Evolutionary conservation across 2,113 vertebrate genomes (phyloP).

Genomic region (Hypocryptadius cinnamomeus): DNA sequence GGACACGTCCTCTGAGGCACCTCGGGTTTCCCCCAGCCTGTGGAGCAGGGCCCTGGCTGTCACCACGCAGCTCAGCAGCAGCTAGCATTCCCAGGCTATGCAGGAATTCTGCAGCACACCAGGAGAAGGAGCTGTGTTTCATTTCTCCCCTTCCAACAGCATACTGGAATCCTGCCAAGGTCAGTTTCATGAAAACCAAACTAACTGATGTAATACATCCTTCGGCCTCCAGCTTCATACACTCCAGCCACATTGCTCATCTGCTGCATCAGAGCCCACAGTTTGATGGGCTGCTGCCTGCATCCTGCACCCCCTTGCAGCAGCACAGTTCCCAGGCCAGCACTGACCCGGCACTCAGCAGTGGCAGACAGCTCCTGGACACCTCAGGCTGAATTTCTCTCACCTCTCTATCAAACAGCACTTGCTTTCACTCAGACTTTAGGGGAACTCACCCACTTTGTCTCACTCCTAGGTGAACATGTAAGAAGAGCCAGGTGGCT

Average conservation of each 20-base stretch:
- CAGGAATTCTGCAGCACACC: neutral
- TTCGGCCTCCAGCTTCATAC: neutral
- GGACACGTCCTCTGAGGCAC: neutral
- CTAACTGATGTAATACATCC: neutral
- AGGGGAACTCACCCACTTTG: neutral
- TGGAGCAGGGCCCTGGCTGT: neutral
- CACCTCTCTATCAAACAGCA: neutral
- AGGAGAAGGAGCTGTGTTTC: constrained; percentile 23
- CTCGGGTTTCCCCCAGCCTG: neutral
- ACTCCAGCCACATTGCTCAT: neutral
- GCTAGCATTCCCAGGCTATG: neutral
- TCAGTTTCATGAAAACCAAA: constrained; percentile 12
- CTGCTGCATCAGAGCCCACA: neutral
- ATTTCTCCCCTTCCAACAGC: neutral
- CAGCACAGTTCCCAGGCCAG: neutral
- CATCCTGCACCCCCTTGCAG: neutral
- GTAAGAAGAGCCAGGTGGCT: neutral
- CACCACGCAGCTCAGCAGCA: neutral
- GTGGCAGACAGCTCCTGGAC: neutral
- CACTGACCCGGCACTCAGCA: fast-evolving
- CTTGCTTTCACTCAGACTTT: neutral
- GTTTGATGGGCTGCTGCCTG: neutral
- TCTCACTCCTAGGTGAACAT: neutral
- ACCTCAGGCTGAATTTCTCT: neutral
- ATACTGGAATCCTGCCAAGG: neutral